phyloP scores from a whole-genome alignment of 2,797 vertebrate genomes.

The Anolis apletophallus region DNA sequence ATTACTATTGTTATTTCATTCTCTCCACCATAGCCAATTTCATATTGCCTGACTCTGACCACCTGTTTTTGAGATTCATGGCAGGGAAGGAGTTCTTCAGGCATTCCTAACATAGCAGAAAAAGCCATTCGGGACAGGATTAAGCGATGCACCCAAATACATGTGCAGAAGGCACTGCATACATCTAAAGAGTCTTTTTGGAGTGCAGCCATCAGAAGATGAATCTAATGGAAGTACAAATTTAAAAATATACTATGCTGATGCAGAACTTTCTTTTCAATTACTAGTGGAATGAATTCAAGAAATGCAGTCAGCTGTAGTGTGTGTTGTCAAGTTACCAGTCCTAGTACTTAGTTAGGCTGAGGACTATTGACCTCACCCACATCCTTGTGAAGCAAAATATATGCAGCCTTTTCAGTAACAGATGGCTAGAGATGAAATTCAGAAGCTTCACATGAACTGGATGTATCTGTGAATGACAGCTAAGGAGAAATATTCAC shows the following conservation, averaged over 20 bases:
- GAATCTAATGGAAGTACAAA: background rate
- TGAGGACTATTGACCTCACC: background rate
- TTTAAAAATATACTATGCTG: background rate
- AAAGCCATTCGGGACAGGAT: background rate
- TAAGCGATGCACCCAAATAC: background rate
- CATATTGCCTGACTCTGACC: background rate
- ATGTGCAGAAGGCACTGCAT: background rate
- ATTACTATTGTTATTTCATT: too few species aligned
- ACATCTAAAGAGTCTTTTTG: background rate
- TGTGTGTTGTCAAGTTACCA: background rate
- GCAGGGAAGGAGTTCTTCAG: background rate
- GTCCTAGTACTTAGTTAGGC: background rate
- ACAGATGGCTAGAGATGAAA: constrained; percentile 34
- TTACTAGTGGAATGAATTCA: background rate
- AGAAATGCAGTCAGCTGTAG: background rate
- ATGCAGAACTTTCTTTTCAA: background rate
- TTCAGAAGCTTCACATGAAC: constrained; percentile 8
- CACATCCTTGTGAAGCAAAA: background rate
- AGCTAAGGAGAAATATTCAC: constrained; percentile 27
- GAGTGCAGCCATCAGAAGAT: background rate
- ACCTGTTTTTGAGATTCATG: background rate
- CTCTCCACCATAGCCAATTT: background rate
- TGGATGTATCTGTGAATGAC: constrained; percentile 23
- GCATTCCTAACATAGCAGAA: background rate
- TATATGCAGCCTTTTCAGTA: constrained; percentile 3